Evolutionary conservation across 2,888 invertebrate species (phyloP), one percentile per base, ranked within the genome.

Genomic region (Parapristionchus giblindavisi): DNA sequence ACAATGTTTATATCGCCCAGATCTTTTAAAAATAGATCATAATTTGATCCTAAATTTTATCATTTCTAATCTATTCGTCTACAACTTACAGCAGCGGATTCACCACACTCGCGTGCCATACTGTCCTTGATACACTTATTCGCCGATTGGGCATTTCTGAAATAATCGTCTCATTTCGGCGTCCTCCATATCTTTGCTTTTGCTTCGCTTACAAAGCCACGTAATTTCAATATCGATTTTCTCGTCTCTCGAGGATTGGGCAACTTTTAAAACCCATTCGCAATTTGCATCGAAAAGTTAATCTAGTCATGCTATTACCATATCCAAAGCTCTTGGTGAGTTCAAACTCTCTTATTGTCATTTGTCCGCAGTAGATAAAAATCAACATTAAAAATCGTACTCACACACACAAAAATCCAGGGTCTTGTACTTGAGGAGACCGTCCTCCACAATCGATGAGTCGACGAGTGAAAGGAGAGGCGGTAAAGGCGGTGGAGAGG

Each of bases 391-490:
- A n/a, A 66, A 63, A 14, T 5, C 21, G 24, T 11, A 54, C 70
- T 34, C 2, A 71, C 70, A 11, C 34, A 56, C 70, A 71, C 2
- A 43, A 38, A 27, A 56, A 38, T 14, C 36, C 38, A 2, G 70
- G 70, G 8, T 71, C 70, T 3, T 38, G 38, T 1, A 56, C 21
- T 14, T 27, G 56, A 24, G 58, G 58, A 8, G 38, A 27, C n/a
- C 29, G 14, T 27, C 70, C 70, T 27, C 70, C 70, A 29, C 70
- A 71, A 21, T 71, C 70, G 36, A 52, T 34, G 27, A 71, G 17
- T 56, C 70, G 34, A 11, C 40, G 34, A 0, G 70, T 29, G 70
- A 71, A 38, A 8, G 70, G 40, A 38, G 70, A 71, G 17, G 40
- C 70, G 1, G 70, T 38, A 3, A 71, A 40, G 0, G 70, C 24